Evolutionary conservation across 2,888 invertebrate species (phyloP).

Genomic region (Sialis fuliginosa): DNA sequence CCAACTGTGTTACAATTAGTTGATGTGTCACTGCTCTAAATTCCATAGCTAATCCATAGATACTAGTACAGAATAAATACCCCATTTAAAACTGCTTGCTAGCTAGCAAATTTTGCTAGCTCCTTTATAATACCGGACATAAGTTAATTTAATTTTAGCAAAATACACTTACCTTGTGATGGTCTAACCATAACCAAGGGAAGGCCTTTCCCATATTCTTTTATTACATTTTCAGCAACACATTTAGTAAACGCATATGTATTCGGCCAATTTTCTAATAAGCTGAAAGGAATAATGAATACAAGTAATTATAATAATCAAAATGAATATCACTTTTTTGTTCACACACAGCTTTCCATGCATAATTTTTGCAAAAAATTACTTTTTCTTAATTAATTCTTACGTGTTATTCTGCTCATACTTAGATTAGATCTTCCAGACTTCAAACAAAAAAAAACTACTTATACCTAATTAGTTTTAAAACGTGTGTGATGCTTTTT

Average conservation of each 20-base stretch:
- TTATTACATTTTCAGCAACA: slow-evolving; percentile 37
- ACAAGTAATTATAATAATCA: not conserved
- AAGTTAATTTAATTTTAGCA: no score
- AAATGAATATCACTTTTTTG: not conserved
- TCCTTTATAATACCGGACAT: no score
- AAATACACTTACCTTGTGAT: slow-evolving; percentile 33
- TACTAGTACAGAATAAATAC: no score
- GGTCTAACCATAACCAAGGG: slow-evolving; percentile 44
- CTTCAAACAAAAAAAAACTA: not conserved
- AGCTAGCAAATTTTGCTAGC: no score
- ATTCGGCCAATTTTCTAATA: slow-evolving; percentile 35
- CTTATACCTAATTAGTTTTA: not conserved
- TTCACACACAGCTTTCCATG: not conserved
- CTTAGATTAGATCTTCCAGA: slow-evolving; percentile 1
- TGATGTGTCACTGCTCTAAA: no score
- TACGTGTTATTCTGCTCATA: no score
- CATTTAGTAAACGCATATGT: slow-evolving; percentile 52
- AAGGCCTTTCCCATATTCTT: slow-evolving; percentile 27
- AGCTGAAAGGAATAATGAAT: slow-evolving; percentile 12
- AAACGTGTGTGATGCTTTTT: not conserved
- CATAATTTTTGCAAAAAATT: not conserved
- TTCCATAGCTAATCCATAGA: no score
- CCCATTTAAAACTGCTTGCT: no score
- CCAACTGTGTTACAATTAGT: no score
- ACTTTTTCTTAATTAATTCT: not conserved